Evolutionary conservation across 2,888 invertebrate genomes (phyloP), one percentile per base, ranked within the genome.

Genomic region (Patella caerulea): DNA sequence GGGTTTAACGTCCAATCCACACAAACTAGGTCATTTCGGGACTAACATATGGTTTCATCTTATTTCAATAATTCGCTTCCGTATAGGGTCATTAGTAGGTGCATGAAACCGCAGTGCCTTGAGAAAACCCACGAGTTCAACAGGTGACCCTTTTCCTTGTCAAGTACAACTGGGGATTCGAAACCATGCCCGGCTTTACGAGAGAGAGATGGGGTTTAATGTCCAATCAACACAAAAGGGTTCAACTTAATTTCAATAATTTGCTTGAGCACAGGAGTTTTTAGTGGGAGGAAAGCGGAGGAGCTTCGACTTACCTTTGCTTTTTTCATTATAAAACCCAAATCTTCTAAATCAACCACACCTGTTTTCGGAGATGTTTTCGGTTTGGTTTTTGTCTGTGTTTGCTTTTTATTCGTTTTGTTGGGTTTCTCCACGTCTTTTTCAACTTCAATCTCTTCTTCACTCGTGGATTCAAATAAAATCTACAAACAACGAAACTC

Each of bases 261-360:
- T 17, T 3, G 17, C 29, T 70, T 12, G 53, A 53, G 19, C 45
- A 24, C 15, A 17, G 53, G 15, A 15, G 17, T 14, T n/a, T 71
- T 54, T 71, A 59, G 54, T 74, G 0, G 19, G 45, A 76, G n/a
- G 14, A 76, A 1, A 2, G 7, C 14, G 9, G 15, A 4, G 12
- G 7, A 73, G 70, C 2, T 11, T 29, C 55, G n/a, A n/a, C n/a
- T 70, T 74, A 89, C 89, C 85, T 88, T 86, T 79, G 89, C 81
- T 81, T 87, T 85, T 19, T 87, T 85, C 86, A 92, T 87, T 71
- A 91, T 85, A 56, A 84, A 88, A 12, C 92, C 92, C 9, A 93
- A 86, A 84, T 93, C 93, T 86, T 93, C 93, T 69, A 93, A 83
- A 87, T 93, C 93, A 24, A 93, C 90, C 5, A 93, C 76, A 19